Evolutionary conservation across 2,888 invertebrate species (phyloP).

Genomic region (Polietes domitor): DNA sequence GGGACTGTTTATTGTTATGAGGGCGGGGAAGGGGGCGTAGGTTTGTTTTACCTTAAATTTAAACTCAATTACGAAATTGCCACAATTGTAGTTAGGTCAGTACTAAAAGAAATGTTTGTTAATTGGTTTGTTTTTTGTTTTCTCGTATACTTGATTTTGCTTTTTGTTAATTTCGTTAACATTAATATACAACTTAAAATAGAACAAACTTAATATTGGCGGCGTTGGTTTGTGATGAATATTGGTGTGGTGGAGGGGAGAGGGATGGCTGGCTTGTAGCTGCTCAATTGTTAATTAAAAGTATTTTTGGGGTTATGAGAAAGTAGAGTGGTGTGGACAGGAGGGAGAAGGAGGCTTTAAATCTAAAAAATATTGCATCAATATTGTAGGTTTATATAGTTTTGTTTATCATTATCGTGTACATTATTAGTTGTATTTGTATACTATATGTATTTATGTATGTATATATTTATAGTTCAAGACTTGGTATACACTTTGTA

Average conservation of each 20-base stretch:
- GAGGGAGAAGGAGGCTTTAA: slow-evolving; percentile 11
- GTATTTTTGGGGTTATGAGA: too few species aligned
- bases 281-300: too few species aligned
- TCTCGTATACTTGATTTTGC: slow-evolving; percentile 59
- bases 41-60: background rate
- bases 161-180: slow-evolving; percentile 38
- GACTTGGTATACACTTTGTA: slow-evolving; percentile 60
- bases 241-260: background rate
- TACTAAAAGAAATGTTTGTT: slow-evolving; percentile 12
- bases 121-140: slow-evolving; percentile 21
- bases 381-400: slow-evolving; percentile 65
- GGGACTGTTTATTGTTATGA: background rate
- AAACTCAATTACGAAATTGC: slow-evolving; percentile 38
- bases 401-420: slow-evolving; percentile 60
- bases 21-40: background rate
- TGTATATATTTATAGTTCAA: slow-evolving; percentile 62
- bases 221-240: background rate
- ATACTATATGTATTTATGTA: slow-evolving; percentile 44
- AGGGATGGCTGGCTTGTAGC: background rate
- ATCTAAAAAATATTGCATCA: slow-evolving; percentile 63
- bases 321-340: too few species aligned
- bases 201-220: slow-evolving; percentile 44
- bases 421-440: too few species aligned
- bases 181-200: slow-evolving; percentile 49
- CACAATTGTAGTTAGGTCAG: background rate